Evolutionary conservation across 92 coral and sea anemone genomes (phyloP), one percentile per base, ranked within the genome.

Genomic region (Porites divaricata): DNA sequence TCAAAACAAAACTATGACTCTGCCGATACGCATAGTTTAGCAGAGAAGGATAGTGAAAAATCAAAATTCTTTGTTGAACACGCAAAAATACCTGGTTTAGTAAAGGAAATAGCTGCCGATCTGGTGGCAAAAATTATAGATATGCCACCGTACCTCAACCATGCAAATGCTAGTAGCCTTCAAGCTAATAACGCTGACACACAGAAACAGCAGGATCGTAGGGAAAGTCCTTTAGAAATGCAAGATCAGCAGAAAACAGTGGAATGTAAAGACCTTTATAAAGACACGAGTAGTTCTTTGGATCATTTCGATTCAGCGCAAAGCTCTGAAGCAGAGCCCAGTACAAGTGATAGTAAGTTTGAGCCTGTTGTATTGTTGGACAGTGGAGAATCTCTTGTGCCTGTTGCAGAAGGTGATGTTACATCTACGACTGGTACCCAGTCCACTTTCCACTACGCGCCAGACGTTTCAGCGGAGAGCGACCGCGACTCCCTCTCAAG

Each of bases 381-480:
- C 77, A 91, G 95, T 71, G 98, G 95, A 45, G 94, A 92, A 61
- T 81, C 88, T 22, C 94, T 94, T 17, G 86, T 88, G 66, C 98
- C 94, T 10, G 77, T 94, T 12, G 21, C 64, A 19, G 59, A 75
- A 67, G 68, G 82, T 14, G 76, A 70, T 26, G 19, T 23, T 20
- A 67, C 66, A 1, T 45, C 50, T 50, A 67, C 17, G 54, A 58
- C 67, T 73, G 63, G 66, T 17, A 2, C 66, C 15, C 81, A 52
- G 24, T 63, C 74, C n/a, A 74, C 82, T 23, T 49, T 20, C 58
- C 52, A 49, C 48, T 62, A 62, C 15, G 24, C 85, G 1, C 59
- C 86, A 17, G 80, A 80, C 65, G 56, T 87, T 75, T 79, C 86
- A 11, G 78, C 53, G 3, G 81, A 79, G 17, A 75, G 73, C 21